These are phyloP conservation scores for Sitophilus oryzae DNA, from an alignment of 1,140 invertebrate genomes.

Conservation along the genomic window DNA sequence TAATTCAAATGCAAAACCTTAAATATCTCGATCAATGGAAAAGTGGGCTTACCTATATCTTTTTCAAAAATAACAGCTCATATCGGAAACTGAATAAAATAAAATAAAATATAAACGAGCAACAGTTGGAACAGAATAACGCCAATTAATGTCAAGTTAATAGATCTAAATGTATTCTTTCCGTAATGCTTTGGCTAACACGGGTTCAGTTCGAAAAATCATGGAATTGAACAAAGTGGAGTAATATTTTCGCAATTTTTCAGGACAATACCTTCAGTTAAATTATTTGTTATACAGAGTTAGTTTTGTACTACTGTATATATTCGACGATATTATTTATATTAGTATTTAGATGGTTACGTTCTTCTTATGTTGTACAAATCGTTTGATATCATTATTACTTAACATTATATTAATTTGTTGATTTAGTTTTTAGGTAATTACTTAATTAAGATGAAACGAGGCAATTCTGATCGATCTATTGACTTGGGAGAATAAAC, in stretches of 20 bases:
- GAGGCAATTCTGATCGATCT: constrained; percentile 15
- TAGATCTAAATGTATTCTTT: constrained; percentile 15
- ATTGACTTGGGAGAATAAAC: constrained; percentile 16
- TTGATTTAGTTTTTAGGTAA: constrained; percentile 22
- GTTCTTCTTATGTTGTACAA: constrained; percentile 19
- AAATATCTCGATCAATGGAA: no score
- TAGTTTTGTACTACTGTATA: constrained; percentile 5
- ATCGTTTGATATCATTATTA: constrained; percentile 24
- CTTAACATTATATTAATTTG: constrained; percentile 17
- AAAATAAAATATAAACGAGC: not conserved
- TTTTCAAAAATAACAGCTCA: no score
- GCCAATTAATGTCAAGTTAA: constrained; percentile 18
- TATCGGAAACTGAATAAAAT: no score
- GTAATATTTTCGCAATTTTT: not conserved
- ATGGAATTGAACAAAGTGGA: not conserved
- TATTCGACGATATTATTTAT: constrained; percentile 8
- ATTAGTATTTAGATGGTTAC: constrained; percentile 10
- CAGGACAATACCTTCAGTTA: not conserved
- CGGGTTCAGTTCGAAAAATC: constrained; percentile 6
- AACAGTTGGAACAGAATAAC: not conserved
- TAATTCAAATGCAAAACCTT: no score
- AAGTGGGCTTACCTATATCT: no score
- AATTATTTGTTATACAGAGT: constrained; percentile 8
- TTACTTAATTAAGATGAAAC: constrained; percentile 10
- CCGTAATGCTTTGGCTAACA: not conserved